Conservation (phyloP, 2,797 vertebrate species). For the Darevskia mixta region DNA sequence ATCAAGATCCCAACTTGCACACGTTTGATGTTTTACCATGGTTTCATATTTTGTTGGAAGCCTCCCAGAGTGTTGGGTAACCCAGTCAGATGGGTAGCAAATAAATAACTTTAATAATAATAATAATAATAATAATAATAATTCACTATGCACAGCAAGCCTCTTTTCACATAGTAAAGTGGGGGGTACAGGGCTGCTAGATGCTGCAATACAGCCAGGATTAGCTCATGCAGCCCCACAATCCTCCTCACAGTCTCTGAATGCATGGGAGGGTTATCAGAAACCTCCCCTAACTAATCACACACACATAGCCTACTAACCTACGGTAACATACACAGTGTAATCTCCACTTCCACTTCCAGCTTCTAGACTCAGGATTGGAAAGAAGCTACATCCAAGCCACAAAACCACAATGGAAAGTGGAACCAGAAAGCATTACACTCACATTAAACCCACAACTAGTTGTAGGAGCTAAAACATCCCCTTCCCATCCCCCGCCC, state of each 20-base stretch:
- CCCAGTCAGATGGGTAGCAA: neutral
- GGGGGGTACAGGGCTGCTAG: too few relatives aligned
- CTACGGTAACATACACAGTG: neutral
- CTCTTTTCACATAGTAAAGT: neutral
- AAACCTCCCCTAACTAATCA: neutral
- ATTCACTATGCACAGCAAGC: too few relatives aligned
- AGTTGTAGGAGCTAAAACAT: neutral
- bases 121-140: too few relatives aligned
- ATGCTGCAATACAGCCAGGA: too few relatives aligned
- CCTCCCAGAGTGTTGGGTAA: too few relatives aligned
- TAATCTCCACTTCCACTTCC: neutral
- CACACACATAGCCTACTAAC: neutral
- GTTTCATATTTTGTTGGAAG: too few relatives aligned
- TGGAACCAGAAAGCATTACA: neutral
- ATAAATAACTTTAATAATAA: too few relatives aligned
- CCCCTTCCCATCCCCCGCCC: neutral
- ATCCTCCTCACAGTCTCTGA: neutral
- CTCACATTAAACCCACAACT: neutral
- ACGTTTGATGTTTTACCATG: too few relatives aligned
- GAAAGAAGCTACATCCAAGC: neutral
- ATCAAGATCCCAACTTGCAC: neutral
- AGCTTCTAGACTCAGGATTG: neutral
- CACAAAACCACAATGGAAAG: neutral
- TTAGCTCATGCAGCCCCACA: neutral
- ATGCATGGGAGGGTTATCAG: neutral